Evolutionary conservation across 1,140 invertebrate genomes (phyloP).

Genomic region (Orchesella cincta): DNA sequence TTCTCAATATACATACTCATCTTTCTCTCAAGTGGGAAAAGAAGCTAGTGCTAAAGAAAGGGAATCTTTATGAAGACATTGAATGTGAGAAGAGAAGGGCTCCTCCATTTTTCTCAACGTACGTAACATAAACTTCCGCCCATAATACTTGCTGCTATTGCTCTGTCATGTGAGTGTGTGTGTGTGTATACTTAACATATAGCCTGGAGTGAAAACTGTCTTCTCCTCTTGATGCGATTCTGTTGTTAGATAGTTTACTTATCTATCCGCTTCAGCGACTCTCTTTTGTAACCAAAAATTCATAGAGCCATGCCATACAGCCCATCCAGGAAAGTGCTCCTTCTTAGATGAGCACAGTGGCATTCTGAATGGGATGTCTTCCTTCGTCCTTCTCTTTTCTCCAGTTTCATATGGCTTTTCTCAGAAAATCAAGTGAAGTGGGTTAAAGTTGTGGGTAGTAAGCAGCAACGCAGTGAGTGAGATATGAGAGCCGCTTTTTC

Average conservation of each 20-base stretch:
- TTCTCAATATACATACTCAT: no score
- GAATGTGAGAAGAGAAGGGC: neutral
- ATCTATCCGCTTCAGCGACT: slow-evolving; percentile 26
- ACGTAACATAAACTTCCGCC: no score
- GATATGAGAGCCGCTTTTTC: neutral
- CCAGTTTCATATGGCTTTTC: neutral
- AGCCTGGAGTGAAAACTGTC: slow-evolving; percentile 23
- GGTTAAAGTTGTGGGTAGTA: neutral
- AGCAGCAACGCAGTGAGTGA: neutral
- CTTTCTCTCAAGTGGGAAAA: neutral
- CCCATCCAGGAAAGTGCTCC: neutral
- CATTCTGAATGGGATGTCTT: neutral
- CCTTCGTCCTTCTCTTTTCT: neutral
- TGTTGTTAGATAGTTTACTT: slow-evolving; percentile 28
- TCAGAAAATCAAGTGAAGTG: neutral
- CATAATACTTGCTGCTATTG: no score
- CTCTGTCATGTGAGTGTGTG: neutral
- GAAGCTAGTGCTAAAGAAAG: no score
- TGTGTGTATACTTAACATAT: neutral
- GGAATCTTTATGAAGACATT: no score
- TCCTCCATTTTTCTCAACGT: no score
- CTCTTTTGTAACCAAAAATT: slow-evolving; percentile 25
- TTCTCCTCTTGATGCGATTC: slow-evolving; percentile 21
- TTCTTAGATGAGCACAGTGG: neutral
- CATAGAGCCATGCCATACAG: no score